Conservation (phyloP, 2,113 vertebrate species). For the Solenodon paradoxus region DNA sequence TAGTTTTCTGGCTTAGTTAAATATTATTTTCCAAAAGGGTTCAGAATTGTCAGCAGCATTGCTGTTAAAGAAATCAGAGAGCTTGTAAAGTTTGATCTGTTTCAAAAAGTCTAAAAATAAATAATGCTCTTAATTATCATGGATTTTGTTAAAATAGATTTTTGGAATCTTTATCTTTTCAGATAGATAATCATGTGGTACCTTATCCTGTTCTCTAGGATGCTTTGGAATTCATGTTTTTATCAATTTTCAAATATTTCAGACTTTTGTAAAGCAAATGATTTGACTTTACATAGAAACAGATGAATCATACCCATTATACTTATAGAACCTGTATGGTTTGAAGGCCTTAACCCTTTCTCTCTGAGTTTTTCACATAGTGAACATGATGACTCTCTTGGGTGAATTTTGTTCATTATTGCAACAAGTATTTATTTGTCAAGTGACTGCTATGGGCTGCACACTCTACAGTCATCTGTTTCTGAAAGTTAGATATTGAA, state of each 20-base stretch:
- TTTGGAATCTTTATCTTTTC: not conserved
- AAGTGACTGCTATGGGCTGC: not conserved
- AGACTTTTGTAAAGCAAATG: not conserved
- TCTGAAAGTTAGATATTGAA: not conserved
- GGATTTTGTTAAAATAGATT: not conserved
- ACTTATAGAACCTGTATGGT: not conserved
- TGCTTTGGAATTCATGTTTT: constrained; percentile 9
- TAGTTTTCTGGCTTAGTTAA: constrained; percentile 26
- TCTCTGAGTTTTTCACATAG: not conserved
- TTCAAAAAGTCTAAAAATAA: not conserved
- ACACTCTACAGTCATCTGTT: not conserved
- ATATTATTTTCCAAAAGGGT: constrained; percentile 32
- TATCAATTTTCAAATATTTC: constrained; percentile 29
- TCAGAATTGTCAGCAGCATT: not conserved
- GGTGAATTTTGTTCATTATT: not conserved
- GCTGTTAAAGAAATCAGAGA: not conserved
- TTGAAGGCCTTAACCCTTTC: not conserved
- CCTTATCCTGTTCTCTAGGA: not conserved
- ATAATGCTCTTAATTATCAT: not conserved
- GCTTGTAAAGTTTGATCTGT: not conserved
- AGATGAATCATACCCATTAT: not conserved
- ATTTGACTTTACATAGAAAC: not conserved
- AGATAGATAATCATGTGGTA: not conserved
- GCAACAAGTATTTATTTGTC: not conserved
- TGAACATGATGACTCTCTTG: not conserved